phyloP scores from a whole-genome alignment of 2,888 invertebrate species.

The Papilio elwesi region DNA sequence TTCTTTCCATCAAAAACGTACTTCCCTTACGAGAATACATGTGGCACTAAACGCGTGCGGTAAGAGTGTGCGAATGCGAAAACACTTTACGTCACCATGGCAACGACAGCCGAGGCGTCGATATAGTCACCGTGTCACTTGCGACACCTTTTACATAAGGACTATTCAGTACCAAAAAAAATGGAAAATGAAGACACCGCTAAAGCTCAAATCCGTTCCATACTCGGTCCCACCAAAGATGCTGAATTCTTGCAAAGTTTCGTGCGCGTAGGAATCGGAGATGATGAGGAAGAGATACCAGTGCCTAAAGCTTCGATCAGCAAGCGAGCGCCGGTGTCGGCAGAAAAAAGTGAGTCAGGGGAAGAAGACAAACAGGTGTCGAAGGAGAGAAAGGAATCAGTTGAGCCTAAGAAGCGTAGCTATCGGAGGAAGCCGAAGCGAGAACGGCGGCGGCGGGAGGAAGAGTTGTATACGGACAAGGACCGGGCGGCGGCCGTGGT shows the following conservation, averaged over 20 bases:
- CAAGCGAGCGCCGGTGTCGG: conserved; percentile 67
- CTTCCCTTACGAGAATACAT: conserved; percentile 44
- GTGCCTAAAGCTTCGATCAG: conserved; percentile 74
- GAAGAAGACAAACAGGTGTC: conserved; percentile 64
- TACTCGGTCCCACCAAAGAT: conserved; percentile 87
- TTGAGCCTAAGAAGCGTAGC: conserved; percentile 67
- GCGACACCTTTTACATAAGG: conserved; percentile 70
- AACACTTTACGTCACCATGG: conserved; percentile 75
- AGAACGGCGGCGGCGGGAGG: conserved; percentile 76
- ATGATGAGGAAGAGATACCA: conserved; percentile 80
- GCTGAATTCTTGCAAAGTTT: conserved; percentile 92
- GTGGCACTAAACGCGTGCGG: conserved; percentile 56
- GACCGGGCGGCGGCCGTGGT: conserved; percentile 95
- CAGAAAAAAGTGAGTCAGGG: conserved; percentile 60
- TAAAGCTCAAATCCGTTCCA: conserved; percentile 81
- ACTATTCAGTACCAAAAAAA: conserved; percentile 34
- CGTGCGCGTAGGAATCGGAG: conserved; percentile 87
- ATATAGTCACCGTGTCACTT: conserved; percentile 66
- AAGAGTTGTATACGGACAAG: conserved; percentile 95
- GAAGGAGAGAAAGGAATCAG: conserved; percentile 68
- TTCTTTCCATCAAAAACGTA: conserved; percentile 40
- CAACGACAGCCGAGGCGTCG: conserved; percentile 75
- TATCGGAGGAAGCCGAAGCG: conserved; percentile 69
- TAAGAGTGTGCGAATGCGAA: conserved; percentile 66
- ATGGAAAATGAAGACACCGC: conserved; percentile 71